Percentiles rank a stretch among this genome's conserved stretches.
These are phyloP conservation scores for Phrynocephalus forsythii DNA, from an alignment of 2,797 vertebrate species.

Conservation along the genomic window DNA sequence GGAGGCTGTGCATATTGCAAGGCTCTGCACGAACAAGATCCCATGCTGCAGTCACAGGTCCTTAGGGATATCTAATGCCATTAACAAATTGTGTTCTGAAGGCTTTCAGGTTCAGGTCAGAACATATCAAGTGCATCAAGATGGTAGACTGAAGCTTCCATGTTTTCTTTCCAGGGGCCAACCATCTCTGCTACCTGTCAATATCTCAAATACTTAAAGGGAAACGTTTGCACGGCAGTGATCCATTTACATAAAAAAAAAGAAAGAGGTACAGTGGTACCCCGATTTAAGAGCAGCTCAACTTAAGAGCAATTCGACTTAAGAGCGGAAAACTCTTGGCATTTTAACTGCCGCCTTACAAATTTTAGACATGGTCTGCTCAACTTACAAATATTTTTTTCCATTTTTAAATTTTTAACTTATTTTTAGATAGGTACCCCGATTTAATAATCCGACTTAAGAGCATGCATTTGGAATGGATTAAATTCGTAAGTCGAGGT, in stretches of 20 bases:
- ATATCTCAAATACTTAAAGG: constrained; percentile 24
- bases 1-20: background rate
- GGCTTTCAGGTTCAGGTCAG: constrained; percentile 30
- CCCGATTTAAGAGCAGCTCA: too few species aligned
- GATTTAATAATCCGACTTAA: too few species aligned
- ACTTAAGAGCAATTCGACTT: too few species aligned
- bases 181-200: constrained; percentile 1
- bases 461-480: too few species aligned
- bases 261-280: background rate
- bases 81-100: constrained; percentile 43
- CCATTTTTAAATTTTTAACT: too few species aligned
- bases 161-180: background rate
- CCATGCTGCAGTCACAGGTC: background rate
- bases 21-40: background rate
- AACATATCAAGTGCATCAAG: constrained; percentile 17
- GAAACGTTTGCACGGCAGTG: background rate
- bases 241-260: background rate
- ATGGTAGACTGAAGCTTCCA: background rate
- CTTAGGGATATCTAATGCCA: constrained; percentile 4
- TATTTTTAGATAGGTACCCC: too few species aligned
- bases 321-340: too few species aligned
- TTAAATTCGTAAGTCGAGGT: too few species aligned
- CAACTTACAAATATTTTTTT: too few species aligned
- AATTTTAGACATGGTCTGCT: too few species aligned
- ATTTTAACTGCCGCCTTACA: too few species aligned